Percentiles rank a stretch among this genome's conserved stretches.
These are phyloP conservation scores for Pseudachorutes palmiensis DNA, from an alignment of 1,140 invertebrate species.

Conservation along the genomic window DNA sequence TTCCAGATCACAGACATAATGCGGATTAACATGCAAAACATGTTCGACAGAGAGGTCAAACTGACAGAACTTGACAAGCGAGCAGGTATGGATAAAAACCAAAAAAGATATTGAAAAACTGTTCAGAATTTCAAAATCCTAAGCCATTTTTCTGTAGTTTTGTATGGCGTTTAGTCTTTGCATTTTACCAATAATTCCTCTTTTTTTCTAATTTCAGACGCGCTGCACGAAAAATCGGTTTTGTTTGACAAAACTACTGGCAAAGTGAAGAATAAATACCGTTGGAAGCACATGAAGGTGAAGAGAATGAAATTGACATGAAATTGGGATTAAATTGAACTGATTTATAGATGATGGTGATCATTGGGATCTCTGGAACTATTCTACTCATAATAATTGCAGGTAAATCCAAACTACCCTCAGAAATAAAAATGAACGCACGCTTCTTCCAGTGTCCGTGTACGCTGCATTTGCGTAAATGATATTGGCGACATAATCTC, in stretches of 20 bases:
- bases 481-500: too few species aligned
- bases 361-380: not conserved
- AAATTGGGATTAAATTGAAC: not conserved
- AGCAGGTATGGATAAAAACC: not conserved
- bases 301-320: not conserved
- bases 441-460: not conserved
- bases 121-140: not conserved
- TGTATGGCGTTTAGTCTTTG: not conserved
- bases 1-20: not conserved
- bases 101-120: not conserved
- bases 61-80: not conserved
- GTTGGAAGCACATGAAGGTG: slow-evolving; percentile 4
- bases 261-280: not conserved
- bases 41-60: not conserved
- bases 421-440: too few species aligned
- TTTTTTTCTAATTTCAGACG: not conserved
- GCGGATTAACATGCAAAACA: not conserved
- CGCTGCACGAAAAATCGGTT: not conserved
- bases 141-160: not conserved
- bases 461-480: too few species aligned
- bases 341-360: not conserved
- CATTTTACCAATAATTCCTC: not conserved
- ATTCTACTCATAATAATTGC: not conserved
- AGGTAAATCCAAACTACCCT: not conserved
- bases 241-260: not conserved